phyloP scores from a whole-genome alignment of 2,888 invertebrate species.

The Siphlonurus alternatus region DNA sequence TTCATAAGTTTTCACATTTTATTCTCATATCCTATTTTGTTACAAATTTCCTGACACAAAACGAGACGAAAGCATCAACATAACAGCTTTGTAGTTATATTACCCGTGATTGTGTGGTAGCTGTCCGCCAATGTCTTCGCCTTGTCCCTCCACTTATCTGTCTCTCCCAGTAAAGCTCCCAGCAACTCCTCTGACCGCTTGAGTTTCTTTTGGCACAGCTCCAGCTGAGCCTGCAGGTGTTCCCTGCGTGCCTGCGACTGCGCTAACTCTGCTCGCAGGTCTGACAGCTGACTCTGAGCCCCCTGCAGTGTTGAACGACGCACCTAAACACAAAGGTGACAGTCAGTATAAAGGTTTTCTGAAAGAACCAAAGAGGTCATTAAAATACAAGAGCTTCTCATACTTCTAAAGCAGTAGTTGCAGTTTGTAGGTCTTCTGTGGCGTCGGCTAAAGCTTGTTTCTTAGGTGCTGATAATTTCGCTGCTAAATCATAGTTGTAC shows the following conservation, averaged over 20 bases:
- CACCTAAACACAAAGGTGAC: background rate
- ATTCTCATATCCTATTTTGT: no score
- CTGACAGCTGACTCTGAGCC: background rate
- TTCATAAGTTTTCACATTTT: no score
- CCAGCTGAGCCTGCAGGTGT: constrained; percentile 32
- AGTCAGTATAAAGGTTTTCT: constrained; percentile 13
- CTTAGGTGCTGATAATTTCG: constrained; percentile 84
- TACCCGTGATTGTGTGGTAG: constrained; percentile 13
- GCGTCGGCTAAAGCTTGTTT: constrained; percentile 77
- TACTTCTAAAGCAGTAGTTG: constrained; percentile 56
- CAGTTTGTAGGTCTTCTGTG: constrained; percentile 57
- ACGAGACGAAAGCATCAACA: no score
- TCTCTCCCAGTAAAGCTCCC: constrained; percentile 31
- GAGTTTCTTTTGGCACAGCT: constrained; percentile 31
- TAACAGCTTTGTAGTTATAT: background rate
- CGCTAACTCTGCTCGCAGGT: background rate
- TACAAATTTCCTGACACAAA: no score
- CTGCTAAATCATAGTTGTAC: constrained; percentile 86
- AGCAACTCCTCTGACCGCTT: constrained; percentile 33
- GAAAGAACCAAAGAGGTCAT: constrained; percentile 22
- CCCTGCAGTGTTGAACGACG: background rate
- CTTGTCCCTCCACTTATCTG: constrained; percentile 30
- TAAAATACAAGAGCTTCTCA: constrained; percentile 32
- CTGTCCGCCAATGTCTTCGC: constrained; percentile 20
- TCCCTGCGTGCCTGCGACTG: background rate